These are phyloP conservation scores for Lasioglossum marginatum DNA, from an alignment of 2,888 invertebrate genomes.

Conservation along the genomic window DNA sequence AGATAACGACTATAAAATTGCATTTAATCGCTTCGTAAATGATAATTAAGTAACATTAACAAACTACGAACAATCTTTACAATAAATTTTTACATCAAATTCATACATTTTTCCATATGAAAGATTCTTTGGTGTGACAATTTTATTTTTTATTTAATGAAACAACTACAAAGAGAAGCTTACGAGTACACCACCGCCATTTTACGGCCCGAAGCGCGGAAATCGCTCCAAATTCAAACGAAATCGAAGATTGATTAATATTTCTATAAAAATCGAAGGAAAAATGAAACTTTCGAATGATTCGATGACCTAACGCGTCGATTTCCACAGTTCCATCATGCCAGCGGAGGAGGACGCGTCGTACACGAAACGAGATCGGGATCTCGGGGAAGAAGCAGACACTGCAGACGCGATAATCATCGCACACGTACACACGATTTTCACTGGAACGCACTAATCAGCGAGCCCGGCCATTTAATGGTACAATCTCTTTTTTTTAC, in stretches of 20 bases:
- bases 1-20: too few relatives aligned
- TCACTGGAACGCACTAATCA: slow-evolving; percentile 1
- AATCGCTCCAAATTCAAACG: background rate
- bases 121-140: too few relatives aligned
- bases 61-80: too few relatives aligned
- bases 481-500: background rate
- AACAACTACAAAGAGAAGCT: too few relatives aligned
- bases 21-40: too few relatives aligned
- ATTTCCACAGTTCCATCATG: background rate
- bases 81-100: too few relatives aligned
- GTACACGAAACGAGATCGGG: background rate
- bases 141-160: too few relatives aligned
- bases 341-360: background rate
- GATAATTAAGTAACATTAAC: too few relatives aligned
- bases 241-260: too few relatives aligned
- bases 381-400: background rate
- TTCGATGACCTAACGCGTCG: slow-evolving; percentile 63
- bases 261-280: background rate
- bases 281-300: background rate
- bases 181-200: background rate
- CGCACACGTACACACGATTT: slow-evolving; percentile 1
- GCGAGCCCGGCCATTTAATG: background rate
- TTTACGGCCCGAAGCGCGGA: background rate
- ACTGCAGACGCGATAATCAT: background rate
- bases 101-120: too few relatives aligned